Evolutionary conservation across 2,113 vertebrate species (phyloP).

Genomic region (Fukomys damarensis): DNA sequence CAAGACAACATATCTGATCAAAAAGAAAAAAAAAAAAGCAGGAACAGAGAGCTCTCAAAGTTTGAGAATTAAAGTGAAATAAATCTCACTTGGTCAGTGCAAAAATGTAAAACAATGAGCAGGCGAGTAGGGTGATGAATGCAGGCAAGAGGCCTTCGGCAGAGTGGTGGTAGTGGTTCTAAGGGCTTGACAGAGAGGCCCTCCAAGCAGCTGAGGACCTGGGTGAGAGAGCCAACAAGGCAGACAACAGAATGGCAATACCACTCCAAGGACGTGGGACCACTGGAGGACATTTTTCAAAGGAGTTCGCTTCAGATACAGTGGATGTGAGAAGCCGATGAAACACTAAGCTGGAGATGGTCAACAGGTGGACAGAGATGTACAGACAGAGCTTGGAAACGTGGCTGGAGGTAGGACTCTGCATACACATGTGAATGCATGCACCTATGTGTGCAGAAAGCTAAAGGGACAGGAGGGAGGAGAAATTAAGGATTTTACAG

Average conservation of each 20-base stretch:
- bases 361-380: background rate
- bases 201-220: no score
- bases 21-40: background rate
- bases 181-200: background rate
- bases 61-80: background rate
- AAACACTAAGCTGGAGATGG: background rate
- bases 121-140: no score
- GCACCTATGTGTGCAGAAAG: background rate
- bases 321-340: background rate
- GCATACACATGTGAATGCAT: accelerated
- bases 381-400: background rate
- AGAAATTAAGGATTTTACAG: background rate
- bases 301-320: background rate
- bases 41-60: background rate
- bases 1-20: background rate
- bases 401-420: no score
- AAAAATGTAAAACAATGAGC: background rate
- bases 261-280: background rate
- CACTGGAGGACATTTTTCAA: background rate
- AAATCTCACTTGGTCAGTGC: background rate
- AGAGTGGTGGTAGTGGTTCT: background rate
- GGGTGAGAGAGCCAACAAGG: background rate
- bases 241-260: background rate
- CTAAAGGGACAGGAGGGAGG: no score
- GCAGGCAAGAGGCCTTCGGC: background rate